phyloP scores from a whole-genome alignment of 2,888 invertebrate species.

The Drymonia ruficornis region DNA sequence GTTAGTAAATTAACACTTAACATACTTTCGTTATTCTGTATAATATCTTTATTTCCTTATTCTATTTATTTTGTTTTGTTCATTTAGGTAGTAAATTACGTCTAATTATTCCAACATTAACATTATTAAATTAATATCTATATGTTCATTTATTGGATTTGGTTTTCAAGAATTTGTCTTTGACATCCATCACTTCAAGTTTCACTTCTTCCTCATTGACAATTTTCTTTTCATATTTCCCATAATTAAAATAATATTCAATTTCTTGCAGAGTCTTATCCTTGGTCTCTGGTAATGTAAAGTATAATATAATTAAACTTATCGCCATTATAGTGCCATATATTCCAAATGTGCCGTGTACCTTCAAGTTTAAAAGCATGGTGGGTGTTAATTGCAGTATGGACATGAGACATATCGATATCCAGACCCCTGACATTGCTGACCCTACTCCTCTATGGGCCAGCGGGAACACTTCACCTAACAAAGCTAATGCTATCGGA shows the following conservation, averaged over 20 bases:
- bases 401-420: conserved; percentile 25
- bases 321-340: conserved; percentile 34
- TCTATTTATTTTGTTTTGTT: no score
- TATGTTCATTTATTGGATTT: no score
- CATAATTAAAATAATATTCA: conserved; percentile 42
- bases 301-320: conserved; percentile 38
- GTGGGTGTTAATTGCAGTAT: conserved; percentile 29
- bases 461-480: conserved; percentile 49
- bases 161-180: no score
- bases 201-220: conserved; percentile 14
- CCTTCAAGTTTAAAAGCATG: conserved; percentile 36
- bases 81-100: no score
- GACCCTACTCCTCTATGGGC: conserved; percentile 41
- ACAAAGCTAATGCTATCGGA: conserved; percentile 41
- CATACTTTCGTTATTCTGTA: no score
- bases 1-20: no score
- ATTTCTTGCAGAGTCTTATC: conserved; percentile 48
- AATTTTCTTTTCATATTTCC: conserved; percentile 25
- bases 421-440: conserved; percentile 33
- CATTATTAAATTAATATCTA: no score
- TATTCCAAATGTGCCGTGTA: conserved; percentile 49
- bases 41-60: no score
- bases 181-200: conserved; percentile 16
- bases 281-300: conserved; percentile 47
- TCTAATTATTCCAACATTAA: no score